phyloP scores from a whole-genome alignment of 2,113 vertebrate genomes.

The Rhynchopsitta pachyrhyncha region DNA sequence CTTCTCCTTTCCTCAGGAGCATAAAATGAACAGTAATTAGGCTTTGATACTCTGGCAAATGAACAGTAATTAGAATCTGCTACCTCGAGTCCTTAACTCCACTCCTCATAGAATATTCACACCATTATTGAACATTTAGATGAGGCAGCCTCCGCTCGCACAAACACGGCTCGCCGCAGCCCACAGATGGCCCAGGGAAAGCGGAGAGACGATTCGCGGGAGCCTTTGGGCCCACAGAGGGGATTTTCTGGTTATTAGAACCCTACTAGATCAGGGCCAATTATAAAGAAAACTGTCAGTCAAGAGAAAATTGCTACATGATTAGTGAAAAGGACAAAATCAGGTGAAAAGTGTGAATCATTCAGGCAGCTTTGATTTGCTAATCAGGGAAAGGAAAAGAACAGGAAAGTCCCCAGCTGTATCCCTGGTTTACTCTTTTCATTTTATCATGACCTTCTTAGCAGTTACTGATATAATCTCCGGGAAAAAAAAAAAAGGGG shows the following conservation, averaged over 20 bases:
- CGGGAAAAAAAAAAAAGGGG: slow-evolving; percentile 65
- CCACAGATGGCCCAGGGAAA: slow-evolving; percentile 86
- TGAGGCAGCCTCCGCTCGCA: slow-evolving; percentile 91
- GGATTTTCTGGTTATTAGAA: slow-evolving; percentile 99
- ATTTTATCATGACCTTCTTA: slow-evolving; percentile 98
- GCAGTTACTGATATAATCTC: slow-evolving; percentile 91
- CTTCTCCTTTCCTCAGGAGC: slow-evolving; percentile 92
- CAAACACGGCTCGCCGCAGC: slow-evolving; percentile 84
- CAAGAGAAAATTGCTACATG: slow-evolving; percentile 98
- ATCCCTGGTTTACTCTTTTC: slow-evolving; percentile 92
- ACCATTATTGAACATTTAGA: slow-evolving; percentile 98
- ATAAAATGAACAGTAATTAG: slow-evolving; percentile 99
- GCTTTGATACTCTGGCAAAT: slow-evolving; percentile 99
- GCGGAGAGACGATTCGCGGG: slow-evolving; percentile 89
- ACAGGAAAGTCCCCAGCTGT: slow-evolving; percentile 97
- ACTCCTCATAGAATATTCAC: slow-evolving; percentile 97
- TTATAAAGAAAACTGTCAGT: slow-evolving; percentile 99
- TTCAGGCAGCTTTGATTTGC: slow-evolving; percentile 99
- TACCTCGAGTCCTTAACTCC: slow-evolving; percentile 92
- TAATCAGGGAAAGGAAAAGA: slow-evolving; percentile 94
- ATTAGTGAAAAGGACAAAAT: slow-evolving; percentile 99
- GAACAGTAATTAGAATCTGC: slow-evolving; percentile 99
- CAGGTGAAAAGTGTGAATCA: slow-evolving; percentile 98
- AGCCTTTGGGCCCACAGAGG: slow-evolving; percentile 97
- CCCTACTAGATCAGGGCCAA: slow-evolving; percentile 99